Evolutionary conservation across 2,113 vertebrate genomes (phyloP).

Genomic region (Colaptes auratus): DNA sequence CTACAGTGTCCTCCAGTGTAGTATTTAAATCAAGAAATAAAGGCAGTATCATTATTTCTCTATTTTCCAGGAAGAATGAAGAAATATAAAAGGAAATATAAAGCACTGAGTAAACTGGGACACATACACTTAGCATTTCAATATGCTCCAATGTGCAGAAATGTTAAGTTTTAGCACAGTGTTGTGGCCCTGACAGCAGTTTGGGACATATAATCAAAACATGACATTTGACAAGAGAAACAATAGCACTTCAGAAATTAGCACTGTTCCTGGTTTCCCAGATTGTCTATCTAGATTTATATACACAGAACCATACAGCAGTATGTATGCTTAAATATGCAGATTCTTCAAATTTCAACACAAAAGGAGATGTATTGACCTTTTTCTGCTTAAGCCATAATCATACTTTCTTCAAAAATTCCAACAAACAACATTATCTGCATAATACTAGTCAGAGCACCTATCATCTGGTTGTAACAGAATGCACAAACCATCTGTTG

Average conservation of each 20-base stretch:
- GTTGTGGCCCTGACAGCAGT: neutral
- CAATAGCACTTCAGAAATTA: neutral
- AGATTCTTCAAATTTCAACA: neutral
- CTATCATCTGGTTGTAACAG: slow-evolving; percentile 15
- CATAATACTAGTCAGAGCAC: neutral
- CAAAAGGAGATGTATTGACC: neutral
- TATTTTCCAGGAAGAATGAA: neutral
- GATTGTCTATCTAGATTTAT: neutral
- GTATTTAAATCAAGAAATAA: neutral
- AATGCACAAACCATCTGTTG: slow-evolving; percentile 43
- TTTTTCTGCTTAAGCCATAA: neutral
- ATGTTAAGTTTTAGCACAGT: neutral
- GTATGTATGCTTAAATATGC: neutral
- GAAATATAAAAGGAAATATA: neutral
- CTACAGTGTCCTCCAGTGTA: neutral
- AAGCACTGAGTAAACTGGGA: neutral
- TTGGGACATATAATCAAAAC: neutral
- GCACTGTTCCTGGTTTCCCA: neutral
- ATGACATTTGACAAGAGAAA: neutral
- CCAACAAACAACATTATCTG: neutral
- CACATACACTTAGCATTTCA: neutral
- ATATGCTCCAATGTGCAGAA: neutral
- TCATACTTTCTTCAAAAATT: neutral
- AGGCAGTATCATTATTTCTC: neutral
- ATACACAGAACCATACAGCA: neutral